Conservation (phyloP, 2,888 invertebrate genomes). For the Aspidapion aeneum region DNA sequence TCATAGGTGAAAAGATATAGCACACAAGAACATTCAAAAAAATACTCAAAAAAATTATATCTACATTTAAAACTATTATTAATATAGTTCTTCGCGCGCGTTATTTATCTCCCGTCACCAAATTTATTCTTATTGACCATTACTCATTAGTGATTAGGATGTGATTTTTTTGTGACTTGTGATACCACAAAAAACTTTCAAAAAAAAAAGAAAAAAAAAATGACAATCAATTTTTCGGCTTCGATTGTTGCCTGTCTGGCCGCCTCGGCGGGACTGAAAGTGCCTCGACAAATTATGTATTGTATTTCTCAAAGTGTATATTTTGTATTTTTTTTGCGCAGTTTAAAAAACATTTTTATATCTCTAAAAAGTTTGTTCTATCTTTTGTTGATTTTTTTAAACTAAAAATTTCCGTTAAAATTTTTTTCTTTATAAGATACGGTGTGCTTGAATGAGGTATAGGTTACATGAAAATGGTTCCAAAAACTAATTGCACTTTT, state of each 20-base stretch:
- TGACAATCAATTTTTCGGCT: constrained; percentile 68
- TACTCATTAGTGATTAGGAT: not conserved
- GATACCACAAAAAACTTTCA: constrained; percentile 1
- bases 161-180: not conserved
- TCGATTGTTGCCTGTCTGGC: constrained; percentile 67
- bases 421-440: too few relatives aligned
- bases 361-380: too few relatives aligned
- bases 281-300: constrained; percentile 67
- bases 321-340: too few relatives aligned
- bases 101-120: not conserved
- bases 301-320: constrained; percentile 61
- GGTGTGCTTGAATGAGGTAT: too few relatives aligned
- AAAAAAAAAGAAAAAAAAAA: constrained; percentile 36
- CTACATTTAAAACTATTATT: not conserved
- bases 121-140: not conserved
- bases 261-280: constrained; percentile 57
- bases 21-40: not conserved
- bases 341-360: too few relatives aligned
- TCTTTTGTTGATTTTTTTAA: too few relatives aligned
- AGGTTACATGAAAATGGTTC: too few relatives aligned
- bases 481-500: too few relatives aligned
- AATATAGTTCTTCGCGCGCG: not conserved
- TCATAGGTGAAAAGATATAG: too few relatives aligned
- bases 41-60: not conserved
- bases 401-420: too few relatives aligned